Evolutionary conservation across 1,140 invertebrate species (phyloP).

Genomic region (Drosophila auraria): DNA sequence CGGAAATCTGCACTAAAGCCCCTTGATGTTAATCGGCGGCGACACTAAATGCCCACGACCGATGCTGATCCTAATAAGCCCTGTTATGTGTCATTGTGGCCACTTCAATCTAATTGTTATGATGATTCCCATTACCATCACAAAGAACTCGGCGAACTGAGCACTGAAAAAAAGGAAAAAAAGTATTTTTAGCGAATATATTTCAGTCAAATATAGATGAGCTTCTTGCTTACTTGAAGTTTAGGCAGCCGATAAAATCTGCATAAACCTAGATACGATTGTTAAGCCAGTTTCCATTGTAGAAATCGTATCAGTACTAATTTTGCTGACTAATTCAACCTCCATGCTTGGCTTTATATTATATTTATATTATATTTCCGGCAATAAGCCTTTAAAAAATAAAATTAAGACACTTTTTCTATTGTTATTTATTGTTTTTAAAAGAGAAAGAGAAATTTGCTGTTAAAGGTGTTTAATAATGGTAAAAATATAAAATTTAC

Average conservation of each 20-base stretch:
- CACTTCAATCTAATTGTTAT: constrained; percentile 59
- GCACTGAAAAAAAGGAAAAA: constrained; percentile 6
- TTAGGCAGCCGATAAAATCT: neutral
- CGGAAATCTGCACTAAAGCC: constrained; percentile 31
- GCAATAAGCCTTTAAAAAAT: neutral
- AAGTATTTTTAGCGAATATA: no score
- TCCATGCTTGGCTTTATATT: no score
- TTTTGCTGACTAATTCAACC: no score
- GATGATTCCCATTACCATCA: constrained; percentile 55
- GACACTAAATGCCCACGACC: constrained; percentile 19
- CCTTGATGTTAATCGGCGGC: constrained; percentile 25
- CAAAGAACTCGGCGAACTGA: neutral
- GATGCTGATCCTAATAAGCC: constrained; percentile 42
- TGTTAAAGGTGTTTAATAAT: neutral
- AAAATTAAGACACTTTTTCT: no score
- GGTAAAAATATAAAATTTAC: neutral
- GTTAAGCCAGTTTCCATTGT: no score
- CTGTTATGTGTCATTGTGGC: constrained; percentile 35
- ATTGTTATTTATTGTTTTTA: no score
- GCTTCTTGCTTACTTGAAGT: neutral
- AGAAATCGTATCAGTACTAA: no score
- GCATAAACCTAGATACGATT: neutral
- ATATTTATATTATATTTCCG: no score
- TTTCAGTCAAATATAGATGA: neutral
- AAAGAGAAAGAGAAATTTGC: neutral